phyloP scores from a whole-genome alignment of 2,888 invertebrate species.

The Dynastes hyllus region DNA sequence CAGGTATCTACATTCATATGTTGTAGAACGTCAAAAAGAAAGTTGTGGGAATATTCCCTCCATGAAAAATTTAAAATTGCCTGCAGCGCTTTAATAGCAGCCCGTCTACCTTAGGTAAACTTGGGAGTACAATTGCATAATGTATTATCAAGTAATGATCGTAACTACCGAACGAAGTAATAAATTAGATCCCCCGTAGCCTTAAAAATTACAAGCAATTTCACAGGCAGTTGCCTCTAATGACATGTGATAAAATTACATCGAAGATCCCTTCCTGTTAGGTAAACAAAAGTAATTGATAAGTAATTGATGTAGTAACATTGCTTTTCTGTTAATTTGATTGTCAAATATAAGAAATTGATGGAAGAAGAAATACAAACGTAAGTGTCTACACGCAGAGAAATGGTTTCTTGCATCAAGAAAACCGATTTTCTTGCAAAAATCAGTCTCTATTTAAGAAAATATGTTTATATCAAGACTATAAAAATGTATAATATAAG shows the following conservation, averaged over 20 bases:
- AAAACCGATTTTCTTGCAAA: no score
- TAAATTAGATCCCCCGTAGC: slow-evolving; percentile 29
- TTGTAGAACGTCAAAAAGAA: no score
- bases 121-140: neutral
- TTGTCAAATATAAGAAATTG: no score
- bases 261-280: neutral
- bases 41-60: no score
- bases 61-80: no score
- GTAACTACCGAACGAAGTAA: slow-evolving; percentile 5
- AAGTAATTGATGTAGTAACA: slow-evolving; percentile 15
- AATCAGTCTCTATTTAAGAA: no score
- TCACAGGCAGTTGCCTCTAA: slow-evolving; percentile 41
- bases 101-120: neutral
- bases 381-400: no score
- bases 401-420: no score
- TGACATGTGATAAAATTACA: slow-evolving; percentile 35
- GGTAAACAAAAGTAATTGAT: slow-evolving; percentile 35
- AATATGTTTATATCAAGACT: no score
- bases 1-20: no score
- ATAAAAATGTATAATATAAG: no score
- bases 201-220: slow-evolving; percentile 45
- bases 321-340: neutral
- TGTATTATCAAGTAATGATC: slow-evolving; percentile 27
- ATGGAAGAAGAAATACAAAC: no score
- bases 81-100: neutral